A percentile compares a stretch with the other conserved stretches of the same genome.
Evolutionary conservation across 1,140 invertebrate genomes (phyloP).

Genomic region (Drosophila obscura): DNA sequence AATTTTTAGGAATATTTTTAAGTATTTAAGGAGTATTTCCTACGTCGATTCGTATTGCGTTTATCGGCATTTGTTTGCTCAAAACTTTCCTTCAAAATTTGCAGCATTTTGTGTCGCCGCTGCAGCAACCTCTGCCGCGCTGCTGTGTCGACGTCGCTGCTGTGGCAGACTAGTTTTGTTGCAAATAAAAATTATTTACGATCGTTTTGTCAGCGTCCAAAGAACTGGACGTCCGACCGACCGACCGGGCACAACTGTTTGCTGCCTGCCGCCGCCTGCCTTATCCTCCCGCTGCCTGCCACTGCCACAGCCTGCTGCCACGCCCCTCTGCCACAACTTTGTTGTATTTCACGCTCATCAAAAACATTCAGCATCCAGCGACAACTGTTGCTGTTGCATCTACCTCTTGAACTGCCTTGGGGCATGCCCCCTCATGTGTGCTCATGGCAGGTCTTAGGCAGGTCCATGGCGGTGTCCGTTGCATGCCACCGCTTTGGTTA

Average conservation of each 20-base stretch:
- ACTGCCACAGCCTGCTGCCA: constrained; percentile 45
- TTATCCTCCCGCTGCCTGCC: constrained; percentile 25
- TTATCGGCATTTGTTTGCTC: constrained; percentile 73
- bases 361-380: constrained; percentile 58
- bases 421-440: constrained; percentile 9
- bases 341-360: constrained; percentile 80
- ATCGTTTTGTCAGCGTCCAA: constrained; percentile 74
- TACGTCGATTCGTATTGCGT: constrained; percentile 16
- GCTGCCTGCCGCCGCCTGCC: constrained; percentile 19
- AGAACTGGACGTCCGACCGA: constrained; percentile 58
- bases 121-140: constrained; percentile 5
- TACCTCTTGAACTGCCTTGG: constrained; percentile 17
- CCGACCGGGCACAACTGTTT: constrained; percentile 35
- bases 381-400: constrained; percentile 75
- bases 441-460: constrained; percentile 26
- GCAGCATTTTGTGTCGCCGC: constrained; percentile 38
- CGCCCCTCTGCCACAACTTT: constrained; percentile 62
- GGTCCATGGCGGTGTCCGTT: constrained; percentile 37
- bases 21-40: constrained; percentile 5
- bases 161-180: constrained; percentile 71
- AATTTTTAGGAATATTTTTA: not conserved
- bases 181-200: constrained; percentile 82
- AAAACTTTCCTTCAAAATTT: constrained; percentile 79
- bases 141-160: constrained; percentile 38
- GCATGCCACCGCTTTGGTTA: constrained; percentile 72